Evolutionary conservation across 2,797 vertebrate genomes (phyloP), one percentile per base, ranked within the genome.

Genomic region (Tadarida brasiliensis): DNA sequence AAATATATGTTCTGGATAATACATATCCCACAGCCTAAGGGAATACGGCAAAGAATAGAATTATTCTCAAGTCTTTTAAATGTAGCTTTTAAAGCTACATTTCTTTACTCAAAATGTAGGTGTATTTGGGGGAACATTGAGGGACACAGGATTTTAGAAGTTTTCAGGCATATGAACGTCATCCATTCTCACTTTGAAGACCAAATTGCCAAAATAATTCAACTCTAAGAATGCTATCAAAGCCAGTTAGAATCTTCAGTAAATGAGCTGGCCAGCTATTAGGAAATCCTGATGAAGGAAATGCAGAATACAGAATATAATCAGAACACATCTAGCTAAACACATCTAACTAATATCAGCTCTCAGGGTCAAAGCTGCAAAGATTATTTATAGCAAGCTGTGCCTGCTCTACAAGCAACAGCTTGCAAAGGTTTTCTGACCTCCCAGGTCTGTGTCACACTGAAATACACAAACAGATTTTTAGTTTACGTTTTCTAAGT

Each of bases 61-160:
- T 92, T n/a, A 51, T 63, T 82, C n/a, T 82, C 8, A 81, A 70
- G 24, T 61, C 61, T 74, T 80, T 95, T 77, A 68, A n/a, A n/a
- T n/a, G n/a, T n/a, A n/a, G n/a, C n/a, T n/a, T n/a, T n/a, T n/a
- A n/a, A n/a, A 74, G 49, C n/a, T 65, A 2, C 67, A 93, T 88
- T 91, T 96, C 39, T 93, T 92, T 87, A 87, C n/a, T 63, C 26
- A 94, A 82, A 91, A 63, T 88, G 11, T 47, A 94, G 12, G 63
- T 87, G 73, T 83, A 77, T 6, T 84, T 73, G 74, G 12, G 1
- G 47, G 30, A 87, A 39, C 19, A 70, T 5, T 33, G 5, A 33
- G 11, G 0, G 20, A 57, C 39, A 47, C 54, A 80, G 86, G 22
- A 83, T 73, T 80, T 68, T 88, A 59, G 24, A 61, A 70, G 26